Evolutionary conservation across 2,113 vertebrate species (phyloP).

Genomic region (Scolopax mira): DNA sequence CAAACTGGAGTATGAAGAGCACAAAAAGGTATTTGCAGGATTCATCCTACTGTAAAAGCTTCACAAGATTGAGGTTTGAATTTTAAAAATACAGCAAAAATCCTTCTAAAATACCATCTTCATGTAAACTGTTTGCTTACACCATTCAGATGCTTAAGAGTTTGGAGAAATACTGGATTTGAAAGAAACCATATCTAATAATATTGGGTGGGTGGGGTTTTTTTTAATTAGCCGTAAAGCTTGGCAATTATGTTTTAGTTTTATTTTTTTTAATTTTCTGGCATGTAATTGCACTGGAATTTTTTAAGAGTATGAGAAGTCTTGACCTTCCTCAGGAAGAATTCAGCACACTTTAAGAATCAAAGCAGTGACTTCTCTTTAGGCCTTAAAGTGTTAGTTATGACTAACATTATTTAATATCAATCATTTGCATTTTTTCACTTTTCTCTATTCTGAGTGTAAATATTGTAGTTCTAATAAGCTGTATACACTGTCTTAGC

Average conservation of each 20-base stretch:
- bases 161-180: neutral
- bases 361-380: neutral
- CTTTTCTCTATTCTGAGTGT: neutral
- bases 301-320: neutral
- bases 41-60: constrained; percentile 5
- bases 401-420: neutral
- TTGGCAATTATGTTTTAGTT: neutral
- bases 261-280: neutral
- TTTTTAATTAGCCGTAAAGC: neutral
- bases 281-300: neutral
- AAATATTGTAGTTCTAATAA: neutral
- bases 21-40: constrained; percentile 81
- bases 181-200: neutral
- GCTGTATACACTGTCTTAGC: neutral
- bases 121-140: neutral
- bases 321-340: neutral
- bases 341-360: neutral
- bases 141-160: neutral
- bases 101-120: neutral
- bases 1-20: constrained; percentile 90
- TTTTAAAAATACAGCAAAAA: neutral
- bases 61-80: neutral
- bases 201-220: neutral
- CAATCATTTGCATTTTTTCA: neutral
- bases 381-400: neutral